Conservation (phyloP, 2,888 invertebrate species). For the Malthinus flaveolus region DNA sequence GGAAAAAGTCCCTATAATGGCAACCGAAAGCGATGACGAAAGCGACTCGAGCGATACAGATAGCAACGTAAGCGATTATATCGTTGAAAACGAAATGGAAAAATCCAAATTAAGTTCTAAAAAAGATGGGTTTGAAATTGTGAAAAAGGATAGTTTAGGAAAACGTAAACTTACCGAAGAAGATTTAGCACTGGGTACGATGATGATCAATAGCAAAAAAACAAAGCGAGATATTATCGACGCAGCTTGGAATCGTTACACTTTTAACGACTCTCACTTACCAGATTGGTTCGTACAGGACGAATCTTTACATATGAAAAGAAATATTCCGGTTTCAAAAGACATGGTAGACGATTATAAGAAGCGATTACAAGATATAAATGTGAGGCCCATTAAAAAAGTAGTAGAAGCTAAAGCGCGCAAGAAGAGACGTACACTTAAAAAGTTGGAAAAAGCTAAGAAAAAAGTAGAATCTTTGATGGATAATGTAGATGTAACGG, state of each 20-base stretch:
- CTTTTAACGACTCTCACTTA: conserved; percentile 87
- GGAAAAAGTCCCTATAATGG: conserved; percentile 38
- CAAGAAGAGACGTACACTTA: conserved; percentile 88
- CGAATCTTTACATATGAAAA: conserved; percentile 87
- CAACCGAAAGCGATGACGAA: conserved; percentile 45
- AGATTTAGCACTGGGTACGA: conserved; percentile 89
- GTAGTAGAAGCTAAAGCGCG: conserved; percentile 97
- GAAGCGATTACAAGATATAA: conserved; percentile 80
- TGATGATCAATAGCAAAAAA: conserved; percentile 90
- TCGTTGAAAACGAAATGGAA: conserved; percentile 51
- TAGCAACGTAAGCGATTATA: conserved; percentile 54
- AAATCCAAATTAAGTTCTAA: conserved; percentile 41
- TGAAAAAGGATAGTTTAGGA: conserved; percentile 58
- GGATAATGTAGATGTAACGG: conserved; percentile 88
- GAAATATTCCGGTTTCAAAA: conserved; percentile 81
- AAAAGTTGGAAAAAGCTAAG: conserved; percentile 88
- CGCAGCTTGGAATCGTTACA: conserved; percentile 90
- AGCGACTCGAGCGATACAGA: conserved; percentile 42
- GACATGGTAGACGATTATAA: conserved; percentile 85
- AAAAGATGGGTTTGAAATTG: conserved; percentile 71
- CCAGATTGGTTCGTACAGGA: conserved; percentile 97
- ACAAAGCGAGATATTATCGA: conserved; percentile 88
- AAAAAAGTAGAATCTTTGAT: conserved; percentile 94
- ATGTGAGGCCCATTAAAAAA: conserved; percentile 95
- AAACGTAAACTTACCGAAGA: conserved; percentile 78